Percentiles rank a stretch among this genome's conserved stretches.
Conservation (phyloP, 2,888 invertebrate genomes). For the Slavum lentiscoides region DNA sequence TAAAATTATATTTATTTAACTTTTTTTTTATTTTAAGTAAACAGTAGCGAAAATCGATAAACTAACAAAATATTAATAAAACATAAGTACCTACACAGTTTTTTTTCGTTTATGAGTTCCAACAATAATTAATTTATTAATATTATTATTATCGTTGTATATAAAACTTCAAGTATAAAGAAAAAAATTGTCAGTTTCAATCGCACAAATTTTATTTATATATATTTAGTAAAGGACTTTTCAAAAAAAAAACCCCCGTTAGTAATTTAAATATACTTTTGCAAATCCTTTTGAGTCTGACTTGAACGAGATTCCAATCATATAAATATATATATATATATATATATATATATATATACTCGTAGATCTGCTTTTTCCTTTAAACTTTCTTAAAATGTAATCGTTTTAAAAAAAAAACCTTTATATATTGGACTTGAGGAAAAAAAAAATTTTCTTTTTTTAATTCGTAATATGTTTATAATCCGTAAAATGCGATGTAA, state of each 20-base stretch:
- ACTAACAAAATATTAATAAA: slow-evolving; percentile 9
- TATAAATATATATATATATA: too few relatives aligned
- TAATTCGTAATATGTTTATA: neutral
- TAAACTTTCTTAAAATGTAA: neutral
- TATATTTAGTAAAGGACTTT: neutral
- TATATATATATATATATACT: too few relatives aligned
- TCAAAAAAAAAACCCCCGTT: neutral
- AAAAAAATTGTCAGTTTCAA: neutral
- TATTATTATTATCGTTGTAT: too few relatives aligned
- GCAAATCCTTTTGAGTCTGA: neutral
- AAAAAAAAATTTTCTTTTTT: neutral
- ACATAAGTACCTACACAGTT: neutral
- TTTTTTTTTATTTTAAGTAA: neutral
- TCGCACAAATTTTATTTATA: too few relatives aligned
- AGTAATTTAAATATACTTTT: neutral
- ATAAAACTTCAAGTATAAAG: neutral
- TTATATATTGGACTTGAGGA: neutral
- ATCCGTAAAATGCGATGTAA: neutral
- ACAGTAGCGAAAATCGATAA: neutral
- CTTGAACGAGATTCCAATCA: neutral
- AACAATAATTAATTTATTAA: too few relatives aligned
- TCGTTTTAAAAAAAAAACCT: neutral
- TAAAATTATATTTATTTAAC: neutral
- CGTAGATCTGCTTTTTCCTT: neutral
- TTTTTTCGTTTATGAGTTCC: too few relatives aligned